phyloP scores from a whole-genome alignment of 2,797 vertebrate species.

The Poeciliopsis paucimaculata region DNA sequence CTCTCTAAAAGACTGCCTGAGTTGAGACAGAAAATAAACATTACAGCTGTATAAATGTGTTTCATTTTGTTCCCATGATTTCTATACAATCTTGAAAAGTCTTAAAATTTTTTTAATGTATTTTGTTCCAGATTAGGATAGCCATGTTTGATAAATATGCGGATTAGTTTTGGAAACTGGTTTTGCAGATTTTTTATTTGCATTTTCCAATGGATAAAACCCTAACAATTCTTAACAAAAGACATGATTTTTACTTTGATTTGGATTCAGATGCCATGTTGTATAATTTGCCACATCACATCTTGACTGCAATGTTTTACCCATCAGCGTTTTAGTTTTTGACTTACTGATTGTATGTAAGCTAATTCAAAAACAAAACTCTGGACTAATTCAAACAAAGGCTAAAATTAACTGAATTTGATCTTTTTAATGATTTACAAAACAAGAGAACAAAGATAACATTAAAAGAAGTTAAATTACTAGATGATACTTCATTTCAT shows the following conservation, averaged over 20 bases:
- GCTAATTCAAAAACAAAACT: too few species aligned
- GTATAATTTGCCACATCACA: background rate
- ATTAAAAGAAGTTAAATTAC: too few species aligned
- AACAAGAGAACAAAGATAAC: too few species aligned
- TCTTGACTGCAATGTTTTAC: background rate
- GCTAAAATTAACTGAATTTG: too few species aligned
- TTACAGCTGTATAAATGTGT: background rate
- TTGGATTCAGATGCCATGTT: background rate
- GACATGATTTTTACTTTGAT: background rate
- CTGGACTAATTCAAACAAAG: background rate
- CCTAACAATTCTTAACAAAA: background rate
- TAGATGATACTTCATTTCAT: too few species aligned
- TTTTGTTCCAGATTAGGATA: background rate
- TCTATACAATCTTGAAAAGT: background rate
- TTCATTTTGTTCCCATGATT: background rate
- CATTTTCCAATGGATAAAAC: background rate
- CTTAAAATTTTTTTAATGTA: background rate
- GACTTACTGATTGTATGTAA: too few species aligned
- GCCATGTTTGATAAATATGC: background rate
- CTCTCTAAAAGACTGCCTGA: background rate
- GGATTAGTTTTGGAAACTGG: background rate
- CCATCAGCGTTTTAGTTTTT: background rate
- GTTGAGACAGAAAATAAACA: background rate
- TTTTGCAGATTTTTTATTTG: background rate
- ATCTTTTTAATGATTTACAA: too few species aligned